Percentiles rank a stretch among this genome's conserved stretches.
Conservation (phyloP, 2,797 vertebrate genomes). For the Sternotherus odoratus region DNA sequence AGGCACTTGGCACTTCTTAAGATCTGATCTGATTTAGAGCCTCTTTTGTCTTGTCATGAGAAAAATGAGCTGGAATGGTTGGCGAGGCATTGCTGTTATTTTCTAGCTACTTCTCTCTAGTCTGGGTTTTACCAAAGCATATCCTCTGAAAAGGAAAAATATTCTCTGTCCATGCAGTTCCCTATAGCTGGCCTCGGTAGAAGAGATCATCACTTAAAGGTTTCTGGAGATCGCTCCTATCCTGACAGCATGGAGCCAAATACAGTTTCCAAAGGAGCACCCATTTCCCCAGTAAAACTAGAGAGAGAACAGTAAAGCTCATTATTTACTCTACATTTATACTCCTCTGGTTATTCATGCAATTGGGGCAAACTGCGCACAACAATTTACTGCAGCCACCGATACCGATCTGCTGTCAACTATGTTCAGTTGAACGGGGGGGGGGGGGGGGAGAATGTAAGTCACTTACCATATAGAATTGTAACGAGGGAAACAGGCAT, state of each 20-base stretch:
- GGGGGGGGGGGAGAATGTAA: not conserved
- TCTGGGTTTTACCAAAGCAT: not conserved
- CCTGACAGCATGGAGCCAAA: not conserved
- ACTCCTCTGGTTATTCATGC: not conserved
- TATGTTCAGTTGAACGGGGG: not conserved
- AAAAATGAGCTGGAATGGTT: not conserved
- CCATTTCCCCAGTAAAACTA: not conserved
- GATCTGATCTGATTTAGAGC: not conserved
- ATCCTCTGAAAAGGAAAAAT: not conserved
- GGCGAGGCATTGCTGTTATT: not conserved
- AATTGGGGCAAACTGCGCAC: fast-evolving
- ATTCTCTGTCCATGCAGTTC: fast-evolving
- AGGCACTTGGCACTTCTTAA: not conserved
- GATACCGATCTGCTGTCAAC: not conserved
- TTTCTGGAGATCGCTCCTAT: fast-evolving
- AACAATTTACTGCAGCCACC: not conserved
- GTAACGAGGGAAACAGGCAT: conserved; percentile 95
- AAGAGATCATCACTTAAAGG: fast-evolving
- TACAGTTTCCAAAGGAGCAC: not conserved
- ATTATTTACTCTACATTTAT: fast-evolving
- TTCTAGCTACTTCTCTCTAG: not conserved
- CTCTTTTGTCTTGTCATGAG: not conserved
- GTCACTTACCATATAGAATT: conserved; percentile 94
- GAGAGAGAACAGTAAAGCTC: not conserved
- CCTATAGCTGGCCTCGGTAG: not conserved